Percentiles rank a stretch among this genome's conserved stretches.
These are phyloP conservation scores for Danionella cerebrum DNA, from an alignment of 2,113 vertebrate genomes.

Conservation along the genomic window DNA sequence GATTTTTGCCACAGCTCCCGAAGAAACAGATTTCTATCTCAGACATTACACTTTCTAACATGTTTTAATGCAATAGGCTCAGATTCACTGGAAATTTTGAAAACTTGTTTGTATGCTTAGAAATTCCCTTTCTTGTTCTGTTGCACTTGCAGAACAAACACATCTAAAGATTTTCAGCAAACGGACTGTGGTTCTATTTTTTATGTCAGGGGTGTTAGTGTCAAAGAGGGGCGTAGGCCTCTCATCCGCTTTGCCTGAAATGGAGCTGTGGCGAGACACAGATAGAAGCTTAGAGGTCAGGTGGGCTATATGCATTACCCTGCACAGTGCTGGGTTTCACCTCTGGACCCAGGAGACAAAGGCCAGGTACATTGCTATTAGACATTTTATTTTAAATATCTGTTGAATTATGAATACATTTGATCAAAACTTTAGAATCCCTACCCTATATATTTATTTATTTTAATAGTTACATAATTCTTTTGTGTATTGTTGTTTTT, in stretches of 20 bases:
- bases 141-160: background rate
- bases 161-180: conserved; percentile 11
- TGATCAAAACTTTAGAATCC: too few relatives aligned
- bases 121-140: too few relatives aligned
- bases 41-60: too few relatives aligned
- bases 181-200: conserved; percentile 14
- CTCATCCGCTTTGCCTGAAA: conserved; percentile 24
- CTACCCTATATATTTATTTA: too few relatives aligned
- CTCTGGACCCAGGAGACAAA: conserved; percentile 13
- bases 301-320: conserved; percentile 34
- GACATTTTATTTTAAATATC: background rate
- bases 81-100: background rate
- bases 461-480: too few relatives aligned
- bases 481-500: too few relatives aligned
- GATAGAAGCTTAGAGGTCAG: conserved; percentile 26
- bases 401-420: too few relatives aligned
- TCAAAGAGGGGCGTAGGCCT: conserved; percentile 22
- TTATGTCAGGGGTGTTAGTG: conserved; percentile 26
- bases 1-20: too few relatives aligned
- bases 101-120: background rate
- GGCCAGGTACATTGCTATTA: background rate
- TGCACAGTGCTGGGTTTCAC: conserved; percentile 30
- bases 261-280: conserved; percentile 5
- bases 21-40: too few relatives aligned
- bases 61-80: too few relatives aligned